A percentile compares a stretch with the other conserved stretches of the same genome.
Conservation (phyloP, 2,113 vertebrate genomes). For the Lota lota region DNA sequence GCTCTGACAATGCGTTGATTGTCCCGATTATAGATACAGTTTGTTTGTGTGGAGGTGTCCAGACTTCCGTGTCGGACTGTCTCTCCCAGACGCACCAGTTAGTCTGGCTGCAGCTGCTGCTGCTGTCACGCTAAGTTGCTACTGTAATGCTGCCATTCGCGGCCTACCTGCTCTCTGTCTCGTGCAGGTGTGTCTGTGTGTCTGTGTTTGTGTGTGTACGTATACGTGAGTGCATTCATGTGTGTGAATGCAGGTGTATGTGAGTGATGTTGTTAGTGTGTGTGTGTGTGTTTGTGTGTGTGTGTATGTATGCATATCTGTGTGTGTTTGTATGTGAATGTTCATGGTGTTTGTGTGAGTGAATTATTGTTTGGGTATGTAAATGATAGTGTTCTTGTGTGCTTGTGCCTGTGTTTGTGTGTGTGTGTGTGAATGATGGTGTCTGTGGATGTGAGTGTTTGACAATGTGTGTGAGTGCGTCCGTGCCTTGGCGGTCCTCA, state of each 20-base stretch:
- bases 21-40: too few species aligned
- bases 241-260: conserved; percentile 42
- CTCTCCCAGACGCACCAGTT: too few species aligned
- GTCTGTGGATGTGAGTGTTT: conserved; percentile 7
- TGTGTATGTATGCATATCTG: conserved; percentile 4
- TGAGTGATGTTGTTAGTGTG: conserved; percentile 22
- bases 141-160: too few species aligned
- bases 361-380: conserved; percentile 4
- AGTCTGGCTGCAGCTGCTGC: too few species aligned
- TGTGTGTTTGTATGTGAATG: conserved; percentile 8
- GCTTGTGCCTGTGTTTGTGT: neutral
- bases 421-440: neutral
- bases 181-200: neutral
- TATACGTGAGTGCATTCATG: conserved; percentile 5
- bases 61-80: too few species aligned
- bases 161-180: too few species aligned
- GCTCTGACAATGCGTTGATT: too few species aligned
- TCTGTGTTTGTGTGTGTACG: neutral
- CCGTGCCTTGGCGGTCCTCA: neutral
- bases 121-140: too few species aligned
- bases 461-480: conserved; percentile 11
- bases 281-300: conserved; percentile 52
- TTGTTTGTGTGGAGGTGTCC: too few species aligned
- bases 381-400: neutral
- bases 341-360: conserved; percentile 2